Conservation (phyloP, 2,888 invertebrate genomes). For the Melinaea marsaeus region DNA sequence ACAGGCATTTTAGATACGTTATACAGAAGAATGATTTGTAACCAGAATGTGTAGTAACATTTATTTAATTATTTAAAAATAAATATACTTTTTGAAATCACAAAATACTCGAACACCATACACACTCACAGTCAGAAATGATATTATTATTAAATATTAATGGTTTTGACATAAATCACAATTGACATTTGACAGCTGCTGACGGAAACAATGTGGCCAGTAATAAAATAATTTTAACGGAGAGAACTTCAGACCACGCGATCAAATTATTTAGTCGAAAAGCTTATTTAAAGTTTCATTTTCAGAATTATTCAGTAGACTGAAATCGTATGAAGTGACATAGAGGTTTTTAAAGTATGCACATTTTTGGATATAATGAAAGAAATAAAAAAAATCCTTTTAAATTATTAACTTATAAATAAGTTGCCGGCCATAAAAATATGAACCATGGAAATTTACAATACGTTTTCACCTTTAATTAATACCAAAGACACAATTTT, state of each 20-base stretch:
- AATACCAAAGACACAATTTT: no score
- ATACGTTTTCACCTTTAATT: no score
- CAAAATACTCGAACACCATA: not conserved
- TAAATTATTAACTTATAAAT: no score
- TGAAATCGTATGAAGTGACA: no score
- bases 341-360: no score
- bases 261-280: not conserved
- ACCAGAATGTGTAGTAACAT: not conserved
- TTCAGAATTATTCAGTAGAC: no score
- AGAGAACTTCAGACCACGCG: not conserved
- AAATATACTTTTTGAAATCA: not conserved
- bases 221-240: not conserved
- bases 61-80: not conserved
- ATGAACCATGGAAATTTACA: no score
- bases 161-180: not conserved
- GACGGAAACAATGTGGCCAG: slow-evolving; percentile 1
- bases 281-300: no score
- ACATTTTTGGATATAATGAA: no score
- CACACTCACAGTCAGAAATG: slow-evolving; percentile 1
- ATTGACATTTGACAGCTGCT: not conserved
- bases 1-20: not conserved
- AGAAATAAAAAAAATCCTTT: no score
- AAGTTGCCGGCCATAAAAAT: no score
- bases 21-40: not conserved
- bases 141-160: slow-evolving; percentile 5